These are phyloP conservation scores for Danio albolineatus DNA, from an alignment of 2,797 vertebrate genomes.

Conservation along the genomic window DNA sequence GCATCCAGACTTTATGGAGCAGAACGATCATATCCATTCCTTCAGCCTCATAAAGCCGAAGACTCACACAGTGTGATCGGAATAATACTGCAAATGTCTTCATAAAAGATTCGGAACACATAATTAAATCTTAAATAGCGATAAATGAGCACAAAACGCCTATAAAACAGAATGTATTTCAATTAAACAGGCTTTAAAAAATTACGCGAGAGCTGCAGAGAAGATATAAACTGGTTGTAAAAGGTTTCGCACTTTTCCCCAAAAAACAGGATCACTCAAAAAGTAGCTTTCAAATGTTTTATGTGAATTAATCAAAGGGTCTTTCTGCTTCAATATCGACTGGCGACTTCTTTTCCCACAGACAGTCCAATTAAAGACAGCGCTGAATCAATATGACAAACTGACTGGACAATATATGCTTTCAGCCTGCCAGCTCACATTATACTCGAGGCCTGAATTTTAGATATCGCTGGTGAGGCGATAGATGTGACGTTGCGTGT, in stretches of 20 bases:
- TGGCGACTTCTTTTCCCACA: constrained; percentile 14
- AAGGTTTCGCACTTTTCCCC: too few relatives aligned
- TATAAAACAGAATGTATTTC: constrained; percentile 23
- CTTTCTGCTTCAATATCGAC: constrained; percentile 3
- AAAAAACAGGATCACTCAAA: not conserved
- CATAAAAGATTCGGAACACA: constrained; percentile 23
- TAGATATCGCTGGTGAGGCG: constrained; percentile 10
- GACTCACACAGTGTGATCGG: not conserved
- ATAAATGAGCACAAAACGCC: constrained; percentile 1
- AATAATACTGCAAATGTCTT: constrained; percentile 28
- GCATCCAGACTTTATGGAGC: constrained; percentile 44
- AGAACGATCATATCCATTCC: constrained; percentile 44
- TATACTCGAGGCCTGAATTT: constrained; percentile 39
- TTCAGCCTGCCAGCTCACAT: constrained; percentile 60
- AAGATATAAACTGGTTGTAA: not conserved
- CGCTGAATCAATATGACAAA: constrained; percentile 57
- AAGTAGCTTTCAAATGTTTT: not conserved
- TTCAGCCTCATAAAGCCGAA: constrained; percentile 47
- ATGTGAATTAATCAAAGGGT: not conserved
- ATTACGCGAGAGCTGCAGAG: not conserved
- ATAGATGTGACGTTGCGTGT: not conserved
- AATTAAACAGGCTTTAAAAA: constrained; percentile 21
- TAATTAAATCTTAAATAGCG: constrained; percentile 21
- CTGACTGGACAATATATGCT: constrained; percentile 48
- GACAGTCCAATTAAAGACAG: constrained; percentile 55